Base-by-base conservation (phyloP, 2,113 vertebrate genomes). In the Eclectus roratus region DNA sequence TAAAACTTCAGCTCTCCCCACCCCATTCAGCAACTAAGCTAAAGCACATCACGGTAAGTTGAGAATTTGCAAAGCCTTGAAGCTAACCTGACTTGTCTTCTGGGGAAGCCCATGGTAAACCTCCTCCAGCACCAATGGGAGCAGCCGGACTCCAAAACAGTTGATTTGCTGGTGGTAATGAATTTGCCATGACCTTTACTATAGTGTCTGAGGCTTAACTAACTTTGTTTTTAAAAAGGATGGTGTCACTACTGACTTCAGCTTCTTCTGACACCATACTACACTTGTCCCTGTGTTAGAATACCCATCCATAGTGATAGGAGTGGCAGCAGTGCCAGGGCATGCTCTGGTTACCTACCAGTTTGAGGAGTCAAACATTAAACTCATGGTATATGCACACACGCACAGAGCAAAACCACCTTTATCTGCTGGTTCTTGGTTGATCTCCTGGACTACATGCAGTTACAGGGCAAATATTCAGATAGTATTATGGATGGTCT, bases 41-140 rank as follows among this genome's bases (percentile, higher is more conserved):
- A 20, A 13, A 58, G 55, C 23, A 46, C 27, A 2, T 35, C 28
- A 49, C 0, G 0, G 10, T 9, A 33, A 86, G 6, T 31, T 43
- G 37, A 66, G 64, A 50, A 78, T 85, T 64, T 76, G 50, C 56
- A 68, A 82, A 68, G 68, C 17, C 31, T 89, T 7, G 4, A 13
- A 1, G 1, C 41, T 72, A 41, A 56, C 68, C 80, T 65, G 35
- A 16, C 16, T 61, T 70, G 27, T 55, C 52, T 53, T 44, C 60
- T 61, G 25, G 44, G 28, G 6, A 83, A 83, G 64, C 31, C 68
- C 5, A 1, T 64, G 35, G 33, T 69, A 64, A 74, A 49, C 14
- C 15, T 87, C 9, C 28, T 49, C 60, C 41, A 65, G 89, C 31
- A 77, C 33, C 44, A 63, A 1, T 8, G 31, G 46, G 33, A 91